phyloP scores from a whole-genome alignment of 2,888 invertebrate genomes.

The Gnatocerus cornutus region DNA sequence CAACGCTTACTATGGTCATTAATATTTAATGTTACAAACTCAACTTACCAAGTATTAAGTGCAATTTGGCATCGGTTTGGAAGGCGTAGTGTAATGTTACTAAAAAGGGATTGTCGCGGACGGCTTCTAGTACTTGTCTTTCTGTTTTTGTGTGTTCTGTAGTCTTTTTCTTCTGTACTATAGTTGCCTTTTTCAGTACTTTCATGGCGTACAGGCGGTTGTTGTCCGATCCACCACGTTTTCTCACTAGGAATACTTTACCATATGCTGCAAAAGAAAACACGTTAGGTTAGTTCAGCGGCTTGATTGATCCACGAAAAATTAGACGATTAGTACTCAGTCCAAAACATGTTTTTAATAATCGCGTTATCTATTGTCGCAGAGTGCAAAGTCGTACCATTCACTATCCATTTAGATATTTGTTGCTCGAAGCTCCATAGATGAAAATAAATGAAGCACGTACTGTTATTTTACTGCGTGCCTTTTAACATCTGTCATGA shows the following conservation, averaged over 20 bases:
- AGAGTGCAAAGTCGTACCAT: no score
- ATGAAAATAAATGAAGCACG: no score
- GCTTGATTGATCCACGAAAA: no score
- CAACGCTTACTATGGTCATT: neutral
- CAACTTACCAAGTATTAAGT: slow-evolving; percentile 93
- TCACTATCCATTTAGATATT: no score
- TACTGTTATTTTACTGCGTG: no score
- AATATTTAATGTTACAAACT: neutral
- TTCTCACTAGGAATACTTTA: slow-evolving; percentile 96
- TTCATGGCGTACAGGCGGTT: slow-evolving; percentile 98
- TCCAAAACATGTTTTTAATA: no score
- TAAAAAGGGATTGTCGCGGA: slow-evolving; percentile 95
- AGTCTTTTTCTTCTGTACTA: slow-evolving; percentile 95
- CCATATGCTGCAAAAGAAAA: slow-evolving; percentile 86
- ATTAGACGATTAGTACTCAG: no score
- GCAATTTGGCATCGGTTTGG: slow-evolving; percentile 97
- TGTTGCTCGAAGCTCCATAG: no score
- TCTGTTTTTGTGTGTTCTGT: slow-evolving; percentile 98
- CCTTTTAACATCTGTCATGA: no score
- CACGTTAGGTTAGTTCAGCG: no score
- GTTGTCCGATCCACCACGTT: slow-evolving; percentile 88
- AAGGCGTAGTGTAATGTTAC: slow-evolving; percentile 98
- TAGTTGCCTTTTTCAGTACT: slow-evolving; percentile 95
- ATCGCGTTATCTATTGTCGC: no score
- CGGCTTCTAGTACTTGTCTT: slow-evolving; percentile 95